These are phyloP conservation scores for Brachionus plicatilis DNA, from an alignment of 1,140 invertebrate genomes.

Conservation along the genomic window DNA sequence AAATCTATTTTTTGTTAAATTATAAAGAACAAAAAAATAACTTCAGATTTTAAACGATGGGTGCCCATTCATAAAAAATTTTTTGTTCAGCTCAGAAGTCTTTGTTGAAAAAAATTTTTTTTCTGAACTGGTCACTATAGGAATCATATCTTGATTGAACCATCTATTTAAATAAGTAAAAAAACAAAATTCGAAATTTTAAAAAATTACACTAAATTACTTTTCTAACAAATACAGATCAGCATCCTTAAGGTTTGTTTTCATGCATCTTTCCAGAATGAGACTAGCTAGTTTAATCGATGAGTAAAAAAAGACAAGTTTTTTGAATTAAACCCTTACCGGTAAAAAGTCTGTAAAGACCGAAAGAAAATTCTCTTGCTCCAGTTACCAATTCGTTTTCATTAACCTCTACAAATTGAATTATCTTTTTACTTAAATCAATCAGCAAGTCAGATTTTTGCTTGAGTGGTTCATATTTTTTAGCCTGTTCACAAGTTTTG, in stretches of 20 bases:
- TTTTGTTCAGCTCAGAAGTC: not conserved
- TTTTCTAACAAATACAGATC: conserved; percentile 17
- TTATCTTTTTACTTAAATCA: not conserved
- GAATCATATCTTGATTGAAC: conserved; percentile 33
- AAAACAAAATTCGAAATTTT: not conserved
- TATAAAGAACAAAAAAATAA: not conserved
- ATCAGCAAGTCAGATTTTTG: not conserved
- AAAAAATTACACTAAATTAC: not conserved
- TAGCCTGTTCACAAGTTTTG: conserved; percentile 41
- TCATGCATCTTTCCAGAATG: conserved; percentile 28
- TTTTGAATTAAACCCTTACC: not conserved
- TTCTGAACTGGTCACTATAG: not conserved
- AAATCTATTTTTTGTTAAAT: not conserved
- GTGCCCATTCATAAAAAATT: conserved; percentile 16
- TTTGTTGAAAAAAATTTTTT: not conserved
- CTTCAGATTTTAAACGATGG: not conserved
- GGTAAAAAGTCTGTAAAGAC: conserved; percentile 10
- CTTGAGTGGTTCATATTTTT: not conserved
- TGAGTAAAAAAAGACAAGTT: not conserved
- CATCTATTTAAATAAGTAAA: not conserved
- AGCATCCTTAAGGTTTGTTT: conserved; percentile 4
- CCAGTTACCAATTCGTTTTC: not conserved
- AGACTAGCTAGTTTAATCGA: not conserved
- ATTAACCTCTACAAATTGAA: not conserved
- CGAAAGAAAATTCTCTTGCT: conserved; percentile 25